These are phyloP conservation scores for Enchytraeus crypticus DNA, from an alignment of 2,888 invertebrate species.

Conservation along the genomic window DNA sequence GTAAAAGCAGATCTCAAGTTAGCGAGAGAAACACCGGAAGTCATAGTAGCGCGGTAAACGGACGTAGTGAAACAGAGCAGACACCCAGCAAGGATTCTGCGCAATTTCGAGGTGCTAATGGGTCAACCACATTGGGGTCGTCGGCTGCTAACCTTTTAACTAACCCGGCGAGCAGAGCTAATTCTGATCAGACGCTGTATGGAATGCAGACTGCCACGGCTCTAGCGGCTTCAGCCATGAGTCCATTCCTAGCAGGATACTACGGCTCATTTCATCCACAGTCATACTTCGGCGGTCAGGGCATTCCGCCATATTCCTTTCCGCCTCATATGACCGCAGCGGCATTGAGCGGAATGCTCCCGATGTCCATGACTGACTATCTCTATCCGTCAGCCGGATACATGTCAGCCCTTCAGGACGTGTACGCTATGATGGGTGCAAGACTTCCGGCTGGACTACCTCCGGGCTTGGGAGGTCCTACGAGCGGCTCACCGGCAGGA, in stretches of 20 bases:
- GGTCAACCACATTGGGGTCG: too few species aligned
- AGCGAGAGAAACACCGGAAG: background rate
- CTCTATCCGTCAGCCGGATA: background rate
- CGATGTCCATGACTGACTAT: background rate
- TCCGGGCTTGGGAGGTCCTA: background rate
- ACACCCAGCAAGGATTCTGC: too few species aligned
- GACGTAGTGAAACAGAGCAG: too few species aligned
- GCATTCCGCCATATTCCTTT: background rate
- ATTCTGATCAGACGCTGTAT: background rate
- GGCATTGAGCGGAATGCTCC: background rate
- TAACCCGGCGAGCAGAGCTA: background rate
- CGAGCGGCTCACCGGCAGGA: background rate
- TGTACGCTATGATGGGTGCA: background rate
- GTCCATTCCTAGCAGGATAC: background rate
- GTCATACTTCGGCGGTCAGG: background rate
- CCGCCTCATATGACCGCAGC: background rate
- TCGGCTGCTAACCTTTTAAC: too few species aligned
- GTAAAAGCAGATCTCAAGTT: background rate
- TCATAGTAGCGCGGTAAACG: background rate
- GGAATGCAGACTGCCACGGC: background rate
- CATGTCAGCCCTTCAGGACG: background rate
- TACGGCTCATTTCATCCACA: background rate
- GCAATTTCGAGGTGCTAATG: too few species aligned
- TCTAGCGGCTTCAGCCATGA: background rate
- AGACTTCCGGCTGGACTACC: background rate